These are phyloP conservation scores for Eumerus sabulonum DNA, from an alignment of 2,888 invertebrate species.

Conservation along the genomic window DNA sequence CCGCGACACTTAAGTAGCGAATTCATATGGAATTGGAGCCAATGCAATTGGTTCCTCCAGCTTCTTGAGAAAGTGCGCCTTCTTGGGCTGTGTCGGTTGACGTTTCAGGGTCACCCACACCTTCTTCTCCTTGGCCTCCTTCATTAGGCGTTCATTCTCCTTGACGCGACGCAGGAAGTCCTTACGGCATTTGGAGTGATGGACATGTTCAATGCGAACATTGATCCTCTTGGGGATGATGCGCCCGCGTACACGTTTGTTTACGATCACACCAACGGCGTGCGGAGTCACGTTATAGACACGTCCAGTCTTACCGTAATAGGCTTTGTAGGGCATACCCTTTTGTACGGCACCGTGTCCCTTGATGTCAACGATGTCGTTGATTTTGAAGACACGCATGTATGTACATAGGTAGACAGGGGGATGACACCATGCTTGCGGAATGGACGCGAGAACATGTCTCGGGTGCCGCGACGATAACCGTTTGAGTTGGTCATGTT, in stretches of 20 bases:
- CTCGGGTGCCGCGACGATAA: constrained; percentile 98
- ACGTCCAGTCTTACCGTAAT: constrained; percentile 99
- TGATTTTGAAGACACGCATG: constrained; percentile 98
- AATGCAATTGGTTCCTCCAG: constrained; percentile 88
- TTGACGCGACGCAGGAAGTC: constrained; percentile 97
- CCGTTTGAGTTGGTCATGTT: constrained; percentile 99
- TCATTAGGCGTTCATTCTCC: constrained; percentile 91
- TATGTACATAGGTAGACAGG: constrained; percentile 97
- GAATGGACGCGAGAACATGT: constrained; percentile 98
- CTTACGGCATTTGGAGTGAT: constrained; percentile 97
- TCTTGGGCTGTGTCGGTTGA: constrained; percentile 91
- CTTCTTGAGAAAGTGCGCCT: constrained; percentile 91
- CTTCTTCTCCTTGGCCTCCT: constrained; percentile 91
- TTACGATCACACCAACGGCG: constrained; percentile 98
- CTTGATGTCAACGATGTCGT: constrained; percentile 99
- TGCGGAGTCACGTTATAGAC: constrained; percentile 99
- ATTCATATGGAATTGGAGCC: constrained; percentile 98
- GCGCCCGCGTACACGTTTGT: constrained; percentile 97
- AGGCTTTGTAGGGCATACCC: constrained; percentile 99
- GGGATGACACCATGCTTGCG: constrained; percentile 97
- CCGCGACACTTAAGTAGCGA: constrained; percentile 89
- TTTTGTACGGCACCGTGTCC: constrained; percentile 99
- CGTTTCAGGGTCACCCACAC: constrained; percentile 86
- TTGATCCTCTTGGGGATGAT: constrained; percentile 98
- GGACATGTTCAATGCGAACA: constrained; percentile 97